These are phyloP conservation scores for Oreochromis grahami DNA, from an alignment of 2,797 vertebrate genomes.

Conservation along the genomic window DNA sequence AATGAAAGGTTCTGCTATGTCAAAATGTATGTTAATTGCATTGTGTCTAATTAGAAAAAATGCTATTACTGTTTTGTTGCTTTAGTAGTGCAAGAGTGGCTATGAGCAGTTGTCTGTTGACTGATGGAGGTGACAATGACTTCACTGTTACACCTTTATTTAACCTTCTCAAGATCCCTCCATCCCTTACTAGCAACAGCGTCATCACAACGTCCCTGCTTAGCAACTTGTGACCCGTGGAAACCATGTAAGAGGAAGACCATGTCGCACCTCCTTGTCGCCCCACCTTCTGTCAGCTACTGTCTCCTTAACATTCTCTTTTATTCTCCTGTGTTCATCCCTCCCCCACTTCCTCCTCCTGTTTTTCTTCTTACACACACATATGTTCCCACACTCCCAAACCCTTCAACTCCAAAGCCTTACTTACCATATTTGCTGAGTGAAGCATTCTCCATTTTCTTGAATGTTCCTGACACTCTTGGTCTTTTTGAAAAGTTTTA, in stretches of 20 bases:
- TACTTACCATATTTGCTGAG: not conserved
- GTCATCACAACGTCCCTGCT: constrained; percentile 37
- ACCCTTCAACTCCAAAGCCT: not conserved
- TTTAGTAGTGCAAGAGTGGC: not conserved
- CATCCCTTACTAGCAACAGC: not conserved
- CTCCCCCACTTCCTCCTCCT: not conserved
- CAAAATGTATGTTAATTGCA: not conserved
- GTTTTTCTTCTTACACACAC: not conserved
- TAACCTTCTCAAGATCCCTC: not conserved
- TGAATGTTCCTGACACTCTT: not conserved
- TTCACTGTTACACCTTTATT: not conserved
- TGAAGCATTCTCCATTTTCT: not conserved
- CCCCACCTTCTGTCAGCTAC: not conserved
- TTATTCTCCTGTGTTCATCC: not conserved
- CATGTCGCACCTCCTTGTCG: not conserved
- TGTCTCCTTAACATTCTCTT: constrained; percentile 4
- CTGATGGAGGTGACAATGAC: not conserved
- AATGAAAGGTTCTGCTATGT: not conserved
- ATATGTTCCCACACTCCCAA: not conserved
- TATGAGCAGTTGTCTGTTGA: not conserved
- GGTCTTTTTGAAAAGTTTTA: not conserved
- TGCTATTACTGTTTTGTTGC: not conserved
- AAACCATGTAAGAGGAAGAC: constrained; percentile 43
- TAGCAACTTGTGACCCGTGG: constrained; percentile 63
- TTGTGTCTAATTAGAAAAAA: not conserved